A percentile compares a stretch with the other conserved stretches of the same genome.
These are phyloP conservation scores for Paracentrotus lividus DNA, from an alignment of 53 echinoderm and acorn worm species.

Conservation along the genomic window DNA sequence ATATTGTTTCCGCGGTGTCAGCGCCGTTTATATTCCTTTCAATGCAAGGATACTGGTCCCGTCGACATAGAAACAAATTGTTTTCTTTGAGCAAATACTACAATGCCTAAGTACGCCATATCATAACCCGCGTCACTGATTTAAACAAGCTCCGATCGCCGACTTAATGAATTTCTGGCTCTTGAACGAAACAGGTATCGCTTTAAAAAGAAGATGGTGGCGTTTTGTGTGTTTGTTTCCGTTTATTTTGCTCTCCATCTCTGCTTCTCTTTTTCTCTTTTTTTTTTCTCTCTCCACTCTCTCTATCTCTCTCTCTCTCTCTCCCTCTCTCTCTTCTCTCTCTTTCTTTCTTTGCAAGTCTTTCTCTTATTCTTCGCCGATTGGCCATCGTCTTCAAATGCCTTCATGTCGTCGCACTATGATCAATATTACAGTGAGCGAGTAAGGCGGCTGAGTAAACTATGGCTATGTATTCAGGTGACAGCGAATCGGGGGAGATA, in stretches of 20 bases:
- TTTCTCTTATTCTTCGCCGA: background rate
- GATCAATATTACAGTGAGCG: constrained; percentile 51
- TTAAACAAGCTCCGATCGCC: background rate
- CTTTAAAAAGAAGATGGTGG: background rate
- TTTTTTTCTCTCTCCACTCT: background rate
- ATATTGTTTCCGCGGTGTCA: constrained; percentile 52
- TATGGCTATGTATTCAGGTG: constrained; percentile 63
- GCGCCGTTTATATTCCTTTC: constrained; percentile 30
- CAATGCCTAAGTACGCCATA: constrained; percentile 3
- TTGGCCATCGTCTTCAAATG: constrained; percentile 51
- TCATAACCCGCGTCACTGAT: background rate
- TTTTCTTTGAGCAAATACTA: constrained; percentile 33
- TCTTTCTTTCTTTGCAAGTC: background rate
- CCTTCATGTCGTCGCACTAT: constrained; percentile 51
- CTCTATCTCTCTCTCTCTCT: background rate
- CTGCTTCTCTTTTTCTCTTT: background rate
- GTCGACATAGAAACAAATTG: constrained; percentile 10
- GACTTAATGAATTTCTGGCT: constrained; percentile 63
- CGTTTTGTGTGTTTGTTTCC: background rate
- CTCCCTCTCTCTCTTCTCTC: background rate
- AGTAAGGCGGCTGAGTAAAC: constrained; percentile 64
- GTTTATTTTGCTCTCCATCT: background rate
- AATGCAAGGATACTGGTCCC: background rate
- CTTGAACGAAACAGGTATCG: constrained; percentile 45
- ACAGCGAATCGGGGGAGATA: background rate